Evolutionary conservation across 2,797 vertebrate genomes (phyloP).

Genomic region (Galaxias olidus): DNA sequence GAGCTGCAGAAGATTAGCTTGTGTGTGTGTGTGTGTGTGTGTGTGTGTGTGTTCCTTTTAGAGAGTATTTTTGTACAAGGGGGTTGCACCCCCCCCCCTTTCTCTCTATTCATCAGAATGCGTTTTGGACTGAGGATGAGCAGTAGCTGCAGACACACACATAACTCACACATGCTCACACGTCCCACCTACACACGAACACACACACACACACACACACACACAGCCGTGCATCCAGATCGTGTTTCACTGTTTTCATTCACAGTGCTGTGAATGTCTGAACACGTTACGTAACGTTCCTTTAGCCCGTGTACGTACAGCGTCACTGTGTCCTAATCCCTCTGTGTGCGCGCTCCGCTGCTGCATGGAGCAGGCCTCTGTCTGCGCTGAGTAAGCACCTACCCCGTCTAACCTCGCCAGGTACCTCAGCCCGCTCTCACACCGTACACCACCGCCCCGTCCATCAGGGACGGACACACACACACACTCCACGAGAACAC

Average conservation of each 20-base stretch:
- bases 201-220: not conserved
- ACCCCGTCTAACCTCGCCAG: no score
- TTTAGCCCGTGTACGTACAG: constrained; percentile 50
- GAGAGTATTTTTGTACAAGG: constrained; percentile 11
- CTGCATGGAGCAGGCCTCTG: constrained; percentile 10
- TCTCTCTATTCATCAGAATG: constrained; percentile 38
- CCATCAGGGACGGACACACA: constrained; percentile 3
- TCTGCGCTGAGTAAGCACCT: not conserved
- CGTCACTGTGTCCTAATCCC: constrained; percentile 56
- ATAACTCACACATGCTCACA: constrained; percentile 15
- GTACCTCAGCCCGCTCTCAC: no score
- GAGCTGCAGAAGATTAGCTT: constrained; percentile 56
- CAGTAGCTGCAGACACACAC: constrained; percentile 24
- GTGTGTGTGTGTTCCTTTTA: constrained; percentile 16
- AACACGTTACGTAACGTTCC: constrained; percentile 67
- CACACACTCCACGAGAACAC: no score
- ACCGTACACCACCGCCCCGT: no score
- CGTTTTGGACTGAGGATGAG: constrained; percentile 36
- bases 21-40: constrained; percentile 14
- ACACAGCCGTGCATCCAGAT: not conserved
- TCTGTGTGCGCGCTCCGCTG: constrained; percentile 33
- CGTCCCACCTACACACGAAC: not conserved
- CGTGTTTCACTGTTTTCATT: no score
- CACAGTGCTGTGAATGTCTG: constrained; percentile 39
- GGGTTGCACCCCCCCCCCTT: not conserved